Conservation (phyloP, 1,140 invertebrate genomes). For the Pteromalus puparum region DNA sequence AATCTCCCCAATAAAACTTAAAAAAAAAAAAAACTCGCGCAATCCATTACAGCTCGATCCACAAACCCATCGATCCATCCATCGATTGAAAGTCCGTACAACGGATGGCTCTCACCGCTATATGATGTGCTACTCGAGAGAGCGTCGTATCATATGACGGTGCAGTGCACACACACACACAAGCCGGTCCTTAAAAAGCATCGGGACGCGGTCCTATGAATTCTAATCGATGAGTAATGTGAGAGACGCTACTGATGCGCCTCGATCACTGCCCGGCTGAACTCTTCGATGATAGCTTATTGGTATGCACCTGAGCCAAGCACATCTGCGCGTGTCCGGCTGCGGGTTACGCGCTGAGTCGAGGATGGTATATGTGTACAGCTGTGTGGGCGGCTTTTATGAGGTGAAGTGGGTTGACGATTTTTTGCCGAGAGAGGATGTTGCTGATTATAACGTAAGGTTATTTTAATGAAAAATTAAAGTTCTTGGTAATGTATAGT, state of each 20-base stretch:
- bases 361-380: neutral
- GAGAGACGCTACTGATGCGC: constrained; percentile 20
- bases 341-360: constrained; percentile 35
- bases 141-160: neutral
- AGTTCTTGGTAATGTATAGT: neutral
- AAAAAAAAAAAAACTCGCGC: neutral
- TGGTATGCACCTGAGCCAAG: constrained; percentile 15
- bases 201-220: constrained; percentile 58
- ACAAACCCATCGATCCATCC: neutral
- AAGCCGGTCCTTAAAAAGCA: constrained; percentile 58
- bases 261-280: constrained; percentile 49
- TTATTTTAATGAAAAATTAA: no score
- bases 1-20: neutral
- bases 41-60: no score
- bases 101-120: neutral
- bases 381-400: neutral
- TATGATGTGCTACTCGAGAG: neutral
- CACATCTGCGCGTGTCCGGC: constrained; percentile 45
- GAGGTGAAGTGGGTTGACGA: no score
- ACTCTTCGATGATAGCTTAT: neutral
- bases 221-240: constrained; percentile 59
- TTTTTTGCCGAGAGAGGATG: no score
- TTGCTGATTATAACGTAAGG: no score
- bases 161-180: neutral
- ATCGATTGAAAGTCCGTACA: neutral